Evolutionary conservation across 2,888 invertebrate genomes (phyloP).

Genomic region (Pyralis farinalis): DNA sequence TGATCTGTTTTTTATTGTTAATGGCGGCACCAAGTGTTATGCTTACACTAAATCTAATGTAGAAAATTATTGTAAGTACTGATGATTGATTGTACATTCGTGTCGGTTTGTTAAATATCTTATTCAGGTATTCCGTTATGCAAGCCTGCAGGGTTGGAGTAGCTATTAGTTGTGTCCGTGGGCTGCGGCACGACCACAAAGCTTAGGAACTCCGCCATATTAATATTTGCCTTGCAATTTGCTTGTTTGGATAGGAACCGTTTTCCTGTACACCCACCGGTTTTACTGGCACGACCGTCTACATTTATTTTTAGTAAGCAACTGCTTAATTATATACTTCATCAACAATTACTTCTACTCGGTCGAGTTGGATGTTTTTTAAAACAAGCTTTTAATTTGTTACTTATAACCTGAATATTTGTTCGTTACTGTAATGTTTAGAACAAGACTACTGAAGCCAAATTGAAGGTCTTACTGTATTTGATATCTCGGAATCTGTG

Average conservation of each 20-base stretch:
- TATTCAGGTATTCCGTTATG: constrained; percentile 71
- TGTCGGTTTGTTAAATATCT: constrained; percentile 20
- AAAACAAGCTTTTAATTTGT: too few relatives aligned
- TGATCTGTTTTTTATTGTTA: too few relatives aligned
- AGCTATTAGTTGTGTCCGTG: constrained; percentile 40
- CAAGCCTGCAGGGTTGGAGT: constrained; percentile 43
- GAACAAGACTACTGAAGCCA: too few relatives aligned
- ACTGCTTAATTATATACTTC: constrained; percentile 8
- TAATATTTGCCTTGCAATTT: constrained; percentile 73
- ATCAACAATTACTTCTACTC: neutral
- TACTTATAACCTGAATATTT: too few relatives aligned
- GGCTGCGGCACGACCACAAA: constrained; percentile 49
- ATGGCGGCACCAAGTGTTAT: too few relatives aligned
- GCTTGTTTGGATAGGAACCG: constrained; percentile 68
- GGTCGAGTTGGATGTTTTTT: too few relatives aligned
- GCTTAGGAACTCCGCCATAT: constrained; percentile 48
- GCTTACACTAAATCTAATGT: too few relatives aligned
- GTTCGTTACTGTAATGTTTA: too few relatives aligned
- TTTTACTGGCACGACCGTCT: constrained; percentile 43
- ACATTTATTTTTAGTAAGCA: constrained; percentile 41
- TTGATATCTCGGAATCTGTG: too few relatives aligned
- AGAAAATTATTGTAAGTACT: too few relatives aligned
- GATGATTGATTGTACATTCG: too few relatives aligned
- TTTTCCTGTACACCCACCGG: constrained; percentile 52
- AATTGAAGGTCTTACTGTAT: too few relatives aligned